Conservation (phyloP, 1,140 invertebrate species). For the Lordiphosa mommai region DNA sequence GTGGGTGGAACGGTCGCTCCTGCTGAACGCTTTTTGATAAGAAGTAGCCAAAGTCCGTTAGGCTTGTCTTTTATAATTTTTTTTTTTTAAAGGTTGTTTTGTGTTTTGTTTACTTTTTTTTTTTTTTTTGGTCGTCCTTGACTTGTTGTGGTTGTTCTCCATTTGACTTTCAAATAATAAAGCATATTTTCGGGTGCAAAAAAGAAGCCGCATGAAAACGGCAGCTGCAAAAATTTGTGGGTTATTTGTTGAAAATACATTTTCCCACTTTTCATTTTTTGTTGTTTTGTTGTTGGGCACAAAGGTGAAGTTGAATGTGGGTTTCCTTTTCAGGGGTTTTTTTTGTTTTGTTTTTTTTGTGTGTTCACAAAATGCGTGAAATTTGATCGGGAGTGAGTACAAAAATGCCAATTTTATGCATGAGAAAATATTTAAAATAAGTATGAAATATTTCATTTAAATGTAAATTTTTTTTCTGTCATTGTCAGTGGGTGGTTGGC, state of each 20-base stretch:
- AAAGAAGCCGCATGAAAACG: conserved; percentile 55
- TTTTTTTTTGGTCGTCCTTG: conserved; percentile 52
- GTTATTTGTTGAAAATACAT: conserved; percentile 64
- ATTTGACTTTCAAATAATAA: conserved; percentile 67
- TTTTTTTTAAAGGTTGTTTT: background rate
- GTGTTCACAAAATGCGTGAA: conserved; percentile 30
- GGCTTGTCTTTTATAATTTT: conserved; percentile 35
- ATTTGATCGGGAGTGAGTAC: conserved; percentile 22
- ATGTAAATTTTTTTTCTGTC: conserved; percentile 64
- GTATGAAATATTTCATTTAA: conserved; percentile 71
- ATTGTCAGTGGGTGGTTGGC: conserved; percentile 2
- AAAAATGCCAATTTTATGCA: conserved; percentile 73
- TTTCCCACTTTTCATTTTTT: conserved; percentile 30
- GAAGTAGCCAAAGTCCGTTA: background rate
- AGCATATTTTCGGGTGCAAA: conserved; percentile 52
- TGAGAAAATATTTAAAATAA: conserved; percentile 68
- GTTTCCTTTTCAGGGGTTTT: conserved; percentile 23
- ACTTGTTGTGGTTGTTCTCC: conserved; percentile 38
- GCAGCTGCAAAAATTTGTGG: conserved; percentile 61
- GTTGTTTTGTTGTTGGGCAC: background rate
- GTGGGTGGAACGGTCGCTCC: background rate
- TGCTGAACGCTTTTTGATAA: conserved; percentile 9
- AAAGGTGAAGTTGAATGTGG: conserved; percentile 39
- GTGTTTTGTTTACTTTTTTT: conserved; percentile 32
- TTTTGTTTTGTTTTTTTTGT: conserved; percentile 47